Evolutionary conservation across 2,888 invertebrate genomes (phyloP), one percentile per base, ranked within the genome.

Genomic region (Tetragonisca angustula): DNA sequence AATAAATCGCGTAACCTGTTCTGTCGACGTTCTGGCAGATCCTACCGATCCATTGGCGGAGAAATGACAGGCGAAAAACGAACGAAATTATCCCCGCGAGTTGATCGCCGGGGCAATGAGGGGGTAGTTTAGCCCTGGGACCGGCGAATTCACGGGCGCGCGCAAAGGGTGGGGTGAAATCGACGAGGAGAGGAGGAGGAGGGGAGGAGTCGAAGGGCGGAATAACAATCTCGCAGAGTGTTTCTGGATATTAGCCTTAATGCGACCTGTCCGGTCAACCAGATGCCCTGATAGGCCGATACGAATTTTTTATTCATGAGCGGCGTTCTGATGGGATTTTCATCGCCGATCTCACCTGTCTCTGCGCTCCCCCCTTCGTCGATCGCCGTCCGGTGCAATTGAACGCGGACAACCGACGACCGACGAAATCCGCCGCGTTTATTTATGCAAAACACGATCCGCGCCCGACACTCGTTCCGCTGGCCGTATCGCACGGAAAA

Each of bases 251-350:
- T 92, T 89, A 81, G 82, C 90, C 91, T 90, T 91, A 91, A 91
- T 91, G 86, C 87, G 79, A 76, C 79, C 80, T 90, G 89, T 90
- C 90, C 90, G 91, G 90, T 91, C 91, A 91, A 91, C 91, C 92
- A 90, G 90, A 91, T 91, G 91, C 90, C 88, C 87, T 82, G 88
- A 79, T 80, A 84, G 85, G 82, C 76, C 80, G 85, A 84, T 84
- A 83, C 78, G 50, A 81, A 92, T 93, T 93, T 93, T 93, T 93
- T 93, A 93, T 93, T 93, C 92, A 91, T 91, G 87, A 88, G 24
- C 73, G 85, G 74, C 84, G 89, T 88, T 88, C 91, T 90, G 90
- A 91, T 91, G 92, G 93, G 92, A 92, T 93, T 93, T 93, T 91
- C 92, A 90, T 90, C 90, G 89, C 67, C 74, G 84, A 81, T 82